Conservation (phyloP, 2,113 vertebrate genomes). For the Penelope pileata region DNA sequence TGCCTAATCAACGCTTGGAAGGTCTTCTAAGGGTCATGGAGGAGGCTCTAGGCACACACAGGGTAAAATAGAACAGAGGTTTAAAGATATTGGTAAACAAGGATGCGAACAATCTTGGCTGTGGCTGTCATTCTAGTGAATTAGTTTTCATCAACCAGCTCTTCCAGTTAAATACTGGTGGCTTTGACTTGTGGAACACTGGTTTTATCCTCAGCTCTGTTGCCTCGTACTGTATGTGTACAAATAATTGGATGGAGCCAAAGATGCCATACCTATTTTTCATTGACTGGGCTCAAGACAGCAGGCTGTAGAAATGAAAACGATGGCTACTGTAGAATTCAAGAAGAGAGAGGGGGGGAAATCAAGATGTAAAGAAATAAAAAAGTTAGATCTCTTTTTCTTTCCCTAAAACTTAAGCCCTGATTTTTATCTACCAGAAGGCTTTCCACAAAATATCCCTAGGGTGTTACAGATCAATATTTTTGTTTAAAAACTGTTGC, state of each 20-base stretch:
- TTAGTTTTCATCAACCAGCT: not conserved
- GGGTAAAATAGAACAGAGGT: not conserved
- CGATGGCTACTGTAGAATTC: not conserved
- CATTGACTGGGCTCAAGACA: not conserved
- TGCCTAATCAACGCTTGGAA: not conserved
- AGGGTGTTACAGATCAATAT: constrained; percentile 44
- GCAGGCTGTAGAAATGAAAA: not conserved
- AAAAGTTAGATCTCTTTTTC: not conserved
- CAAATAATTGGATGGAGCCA: not conserved
- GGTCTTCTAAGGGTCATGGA: not conserved
- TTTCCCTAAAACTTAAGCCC: constrained; percentile 25
- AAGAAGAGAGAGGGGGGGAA: not conserved
- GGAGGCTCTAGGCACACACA: not conserved
- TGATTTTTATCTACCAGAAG: constrained; percentile 38
- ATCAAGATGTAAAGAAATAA: constrained; percentile 30
- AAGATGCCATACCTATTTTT: not conserved
- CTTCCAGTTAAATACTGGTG: not conserved
- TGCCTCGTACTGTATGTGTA: not conserved
- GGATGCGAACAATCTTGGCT: not conserved
- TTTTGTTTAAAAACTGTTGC: constrained; percentile 51
- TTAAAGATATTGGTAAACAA: not conserved
- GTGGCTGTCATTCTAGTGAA: not conserved
- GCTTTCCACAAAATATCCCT: constrained; percentile 11
- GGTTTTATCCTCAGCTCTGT: not conserved
- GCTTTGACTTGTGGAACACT: not conserved